A percentile compares a stretch with the other conserved stretches of the same genome.
Conservation (phyloP, 2,888 invertebrate species). For the Eristalis tenax region DNA sequence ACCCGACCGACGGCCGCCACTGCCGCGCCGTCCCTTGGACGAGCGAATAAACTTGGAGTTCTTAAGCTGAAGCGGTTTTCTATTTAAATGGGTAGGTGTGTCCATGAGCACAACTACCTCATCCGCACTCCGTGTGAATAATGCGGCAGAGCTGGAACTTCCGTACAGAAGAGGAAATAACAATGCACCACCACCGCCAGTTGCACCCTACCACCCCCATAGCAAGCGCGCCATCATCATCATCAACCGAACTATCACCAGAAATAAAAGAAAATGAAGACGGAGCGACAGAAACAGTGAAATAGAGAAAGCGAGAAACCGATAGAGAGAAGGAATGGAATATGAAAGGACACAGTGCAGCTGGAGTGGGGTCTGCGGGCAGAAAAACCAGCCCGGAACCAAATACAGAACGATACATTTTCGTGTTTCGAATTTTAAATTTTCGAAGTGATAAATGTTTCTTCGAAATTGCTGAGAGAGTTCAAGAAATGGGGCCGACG, state of each 20-base stretch:
- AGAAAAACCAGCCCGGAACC: constrained; percentile 48
- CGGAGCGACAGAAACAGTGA: constrained; percentile 4
- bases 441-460: constrained; percentile 73
- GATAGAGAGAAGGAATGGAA: constrained; percentile 22
- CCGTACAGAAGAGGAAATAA: constrained; percentile 41
- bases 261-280: constrained; percentile 32
- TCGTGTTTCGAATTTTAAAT: constrained; percentile 74
- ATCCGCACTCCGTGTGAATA: constrained; percentile 61
- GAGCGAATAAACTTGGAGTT: constrained; percentile 41
- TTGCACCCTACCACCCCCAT: background rate
- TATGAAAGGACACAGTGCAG: constrained; percentile 49
- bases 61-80: constrained; percentile 51
- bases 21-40: background rate
- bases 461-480: constrained; percentile 58
- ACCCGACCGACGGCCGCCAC: background rate
- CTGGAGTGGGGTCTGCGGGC: constrained; percentile 43
- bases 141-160: constrained; percentile 57
- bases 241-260: constrained; percentile 30
- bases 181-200: constrained; percentile 41
- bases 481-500: background rate
- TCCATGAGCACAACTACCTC: constrained; percentile 62
- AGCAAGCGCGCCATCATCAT: constrained; percentile 23
- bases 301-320: background rate
- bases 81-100: constrained; percentile 70
- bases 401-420: constrained; percentile 72